Evolutionary conservation across 1,140 invertebrate species (phyloP), one percentile per base, ranked within the genome.

Genomic region (Papilio aristodemus): DNA sequence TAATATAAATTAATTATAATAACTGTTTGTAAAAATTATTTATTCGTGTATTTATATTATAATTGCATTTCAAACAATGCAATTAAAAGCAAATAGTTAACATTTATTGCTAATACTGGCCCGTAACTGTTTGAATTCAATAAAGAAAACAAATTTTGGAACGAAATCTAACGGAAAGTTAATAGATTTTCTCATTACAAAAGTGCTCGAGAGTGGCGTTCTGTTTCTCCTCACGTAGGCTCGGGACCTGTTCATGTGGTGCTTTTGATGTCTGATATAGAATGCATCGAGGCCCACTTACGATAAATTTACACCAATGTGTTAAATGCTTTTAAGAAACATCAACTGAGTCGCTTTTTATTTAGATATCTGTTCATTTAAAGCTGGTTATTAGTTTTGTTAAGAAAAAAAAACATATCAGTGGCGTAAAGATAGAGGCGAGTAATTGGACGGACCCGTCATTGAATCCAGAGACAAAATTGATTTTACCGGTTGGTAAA

Each of bases 311-410:
- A 50, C 63, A 50, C 27, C 43, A 66, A 66, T 32, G 63, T 17
- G 63, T 62, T 62, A 62, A 62, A 62, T 38, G 59, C 59, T 62
- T 62, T 62, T 38, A 62, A 37, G 59, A 62, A 54, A 54, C 19
- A 54, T 54, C 19, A 54, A 54, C 46, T 10, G 46, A 54, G 27
- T 32, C 6, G 27, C 2, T 32, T 32, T 54, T 54, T 54, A 54
- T 54, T 13, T 13, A 54, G 46, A 22, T 13, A 54, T 54, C 17
- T 19, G 17, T 54, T 25, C 46, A 54, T 54, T 25, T 54, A 19
- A 54, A 13, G 22, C 10, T 25, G 46, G 46, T 22, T 19, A 54
- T 22, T 54, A 22, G 10, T 54, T 54, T 22, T 54, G 17, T 25
- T 54, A 54, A 8, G 22, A 54, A 54, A 32, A 32, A 32, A n/a